Conservation (phyloP, 2,888 invertebrate genomes). For the Alviniconcha strummeri region DNA sequence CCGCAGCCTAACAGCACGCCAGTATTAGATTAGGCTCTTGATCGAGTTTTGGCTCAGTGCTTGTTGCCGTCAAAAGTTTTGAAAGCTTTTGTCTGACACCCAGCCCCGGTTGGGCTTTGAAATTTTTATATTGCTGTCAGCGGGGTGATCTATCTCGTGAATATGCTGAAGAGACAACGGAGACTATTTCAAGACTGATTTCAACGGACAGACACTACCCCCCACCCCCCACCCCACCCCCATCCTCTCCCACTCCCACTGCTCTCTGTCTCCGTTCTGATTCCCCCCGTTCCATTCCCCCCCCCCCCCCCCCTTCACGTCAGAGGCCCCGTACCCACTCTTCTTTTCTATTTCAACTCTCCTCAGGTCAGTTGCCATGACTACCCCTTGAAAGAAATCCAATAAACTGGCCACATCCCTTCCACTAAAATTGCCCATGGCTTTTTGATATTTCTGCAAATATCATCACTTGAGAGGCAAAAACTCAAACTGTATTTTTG, state of each 20-base stretch:
- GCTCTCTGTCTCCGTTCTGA: background rate
- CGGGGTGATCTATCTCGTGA: background rate
- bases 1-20: no score
- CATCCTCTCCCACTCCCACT: background rate
- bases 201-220: background rate
- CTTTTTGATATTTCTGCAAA: constrained; percentile 47
- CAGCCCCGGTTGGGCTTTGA: background rate
- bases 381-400: constrained; percentile 41
- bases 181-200: background rate
- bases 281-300: constrained; percentile 12
- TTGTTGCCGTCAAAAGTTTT: background rate
- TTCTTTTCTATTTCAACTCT: constrained; percentile 26
- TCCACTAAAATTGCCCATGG: constrained; percentile 38
- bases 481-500: constrained; percentile 36
- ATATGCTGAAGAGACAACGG: background rate
- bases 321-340: background rate
- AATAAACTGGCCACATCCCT: constrained; percentile 40
- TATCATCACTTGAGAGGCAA: constrained; percentile 42
- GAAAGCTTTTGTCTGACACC: constrained; percentile 15
- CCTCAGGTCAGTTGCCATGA: constrained; percentile 41
- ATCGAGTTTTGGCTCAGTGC: no score
- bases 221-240: background rate
- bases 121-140: background rate
- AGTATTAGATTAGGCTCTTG: no score
- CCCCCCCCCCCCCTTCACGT: background rate